Evolutionary conservation across 2,888 invertebrate species (phyloP).

Genomic region (Boloria selene): DNA sequence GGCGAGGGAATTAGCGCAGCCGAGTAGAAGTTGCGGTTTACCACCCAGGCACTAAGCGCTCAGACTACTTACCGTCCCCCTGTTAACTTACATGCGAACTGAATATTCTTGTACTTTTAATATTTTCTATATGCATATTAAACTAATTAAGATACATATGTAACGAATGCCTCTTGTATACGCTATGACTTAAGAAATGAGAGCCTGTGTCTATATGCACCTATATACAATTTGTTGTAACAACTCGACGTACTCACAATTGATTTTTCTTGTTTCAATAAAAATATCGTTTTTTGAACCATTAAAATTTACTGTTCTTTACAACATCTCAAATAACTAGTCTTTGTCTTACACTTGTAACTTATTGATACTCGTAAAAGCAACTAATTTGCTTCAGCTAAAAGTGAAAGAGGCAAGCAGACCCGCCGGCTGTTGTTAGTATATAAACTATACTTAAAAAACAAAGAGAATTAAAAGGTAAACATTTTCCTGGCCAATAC

Average conservation of each 20-base stretch:
- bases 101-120: slow-evolving; percentile 15
- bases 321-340: too few species aligned
- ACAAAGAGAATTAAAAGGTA: slow-evolving; percentile 5
- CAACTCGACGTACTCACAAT: too few species aligned
- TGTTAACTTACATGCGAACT: slow-evolving; percentile 30
- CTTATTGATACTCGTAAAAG: too few species aligned
- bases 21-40: slow-evolving; percentile 69
- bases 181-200: too few species aligned
- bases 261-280: too few species aligned
- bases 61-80: slow-evolving; percentile 31
- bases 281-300: too few species aligned
- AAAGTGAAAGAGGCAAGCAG: not conserved
- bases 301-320: too few species aligned
- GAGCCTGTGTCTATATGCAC: too few species aligned
- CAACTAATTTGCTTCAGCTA: too few species aligned
- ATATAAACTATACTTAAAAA: not conserved
- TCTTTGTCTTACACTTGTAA: too few species aligned
- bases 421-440: not conserved
- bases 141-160: not conserved
- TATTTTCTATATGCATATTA: slow-evolving; percentile 3
- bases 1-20: slow-evolving; percentile 70
- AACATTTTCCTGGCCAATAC: slow-evolving; percentile 2
- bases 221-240: too few species aligned
- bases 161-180: too few species aligned
- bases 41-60: slow-evolving; percentile 59